Conservation (phyloP, 2,888 invertebrate species). For the Zele albiditarsus region DNA sequence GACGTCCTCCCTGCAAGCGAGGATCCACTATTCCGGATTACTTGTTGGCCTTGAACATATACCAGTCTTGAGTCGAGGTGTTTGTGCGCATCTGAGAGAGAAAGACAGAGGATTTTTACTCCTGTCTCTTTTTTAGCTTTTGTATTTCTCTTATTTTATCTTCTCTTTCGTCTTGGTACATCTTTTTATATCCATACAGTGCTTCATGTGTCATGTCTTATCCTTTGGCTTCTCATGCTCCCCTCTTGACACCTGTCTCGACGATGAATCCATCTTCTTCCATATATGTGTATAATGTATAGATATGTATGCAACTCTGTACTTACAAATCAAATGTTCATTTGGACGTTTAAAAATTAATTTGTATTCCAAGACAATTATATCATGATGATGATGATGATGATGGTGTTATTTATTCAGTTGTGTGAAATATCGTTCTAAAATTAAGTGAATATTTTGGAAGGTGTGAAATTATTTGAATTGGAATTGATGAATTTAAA, state of each 20-base stretch:
- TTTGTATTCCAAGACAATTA: constrained; percentile 2
- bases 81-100: constrained; percentile 24
- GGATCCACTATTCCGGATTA: constrained; percentile 65
- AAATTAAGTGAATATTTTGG: neutral
- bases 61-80: constrained; percentile 15
- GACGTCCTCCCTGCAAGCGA: constrained; percentile 41
- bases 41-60: constrained; percentile 67
- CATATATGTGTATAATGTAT: neutral
- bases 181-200: constrained; percentile 36
- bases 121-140: constrained; percentile 24
- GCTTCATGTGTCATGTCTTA: constrained; percentile 19
- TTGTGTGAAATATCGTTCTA: neutral
- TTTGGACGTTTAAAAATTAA: constrained; percentile 16
- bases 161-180: constrained; percentile 33
- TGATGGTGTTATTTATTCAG: neutral
- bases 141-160: constrained; percentile 33
- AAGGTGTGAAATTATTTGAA: too few relatives aligned
- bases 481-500: too few relatives aligned
- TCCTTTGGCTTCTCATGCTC: constrained; percentile 23
- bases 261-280: constrained; percentile 56
- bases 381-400: neutral
- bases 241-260: constrained; percentile 60
- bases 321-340: constrained; percentile 22
- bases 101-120: constrained; percentile 16
- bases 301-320: neutral